phyloP scores from a whole-genome alignment of 2,888 invertebrate genomes.

The Myopa tessellatipennis region DNA sequence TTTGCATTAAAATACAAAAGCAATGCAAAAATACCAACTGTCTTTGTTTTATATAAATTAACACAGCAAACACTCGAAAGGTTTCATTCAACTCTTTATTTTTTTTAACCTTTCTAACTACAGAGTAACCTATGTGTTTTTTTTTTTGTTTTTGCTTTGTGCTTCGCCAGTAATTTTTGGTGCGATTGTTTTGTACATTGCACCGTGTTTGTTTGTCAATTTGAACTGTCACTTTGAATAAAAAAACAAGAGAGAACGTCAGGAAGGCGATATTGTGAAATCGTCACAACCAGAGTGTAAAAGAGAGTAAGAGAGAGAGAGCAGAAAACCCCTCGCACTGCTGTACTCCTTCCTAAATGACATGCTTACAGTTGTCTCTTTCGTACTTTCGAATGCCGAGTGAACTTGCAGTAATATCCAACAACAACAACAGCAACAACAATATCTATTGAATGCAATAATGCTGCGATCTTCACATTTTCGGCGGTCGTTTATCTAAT shows the following conservation, averaged over 20 bases:
- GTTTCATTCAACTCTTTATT: conserved; percentile 33
- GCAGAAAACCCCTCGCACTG: background rate
- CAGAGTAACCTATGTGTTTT: conserved; percentile 2
- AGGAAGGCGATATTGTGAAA: background rate
- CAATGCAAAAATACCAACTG: background rate
- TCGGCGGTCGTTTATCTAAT: conserved; percentile 36
- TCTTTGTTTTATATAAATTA: background rate
- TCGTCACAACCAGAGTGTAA: background rate
- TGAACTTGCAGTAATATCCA: background rate
- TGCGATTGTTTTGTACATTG: conserved; percentile 1
- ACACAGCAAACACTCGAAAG: conserved; percentile 8
- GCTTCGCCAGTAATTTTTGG: background rate
- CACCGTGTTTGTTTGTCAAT: background rate
- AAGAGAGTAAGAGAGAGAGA: background rate
- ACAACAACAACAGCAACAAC: conserved; percentile 12
- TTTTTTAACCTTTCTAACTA: background rate
- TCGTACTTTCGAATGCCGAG: background rate
- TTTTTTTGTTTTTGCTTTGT: conserved; percentile 1
- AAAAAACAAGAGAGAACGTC: background rate
- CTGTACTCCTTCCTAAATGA: background rate
- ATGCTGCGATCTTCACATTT: conserved; percentile 37
- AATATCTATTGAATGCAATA: conserved; percentile 25
- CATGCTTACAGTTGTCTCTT: conserved; percentile 12
- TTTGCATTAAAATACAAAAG: background rate
- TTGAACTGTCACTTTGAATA: background rate